A percentile compares a stretch with the other conserved stretches of the same genome.
Evolutionary conservation across 1,140 invertebrate species (phyloP).

Genomic region (Parapsyche elsis): DNA sequence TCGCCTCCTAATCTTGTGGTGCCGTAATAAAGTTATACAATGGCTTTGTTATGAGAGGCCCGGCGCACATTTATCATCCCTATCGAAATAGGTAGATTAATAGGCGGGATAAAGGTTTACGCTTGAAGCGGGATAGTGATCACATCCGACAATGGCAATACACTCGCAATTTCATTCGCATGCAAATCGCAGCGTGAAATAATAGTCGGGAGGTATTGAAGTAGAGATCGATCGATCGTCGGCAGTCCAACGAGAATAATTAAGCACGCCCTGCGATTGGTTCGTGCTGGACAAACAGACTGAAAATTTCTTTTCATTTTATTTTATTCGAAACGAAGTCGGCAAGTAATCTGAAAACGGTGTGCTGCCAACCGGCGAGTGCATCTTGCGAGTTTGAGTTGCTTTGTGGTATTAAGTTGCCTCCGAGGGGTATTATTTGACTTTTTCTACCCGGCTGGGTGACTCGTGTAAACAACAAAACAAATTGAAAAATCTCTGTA

Average conservation of each 20-base stretch:
- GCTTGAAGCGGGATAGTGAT: not conserved
- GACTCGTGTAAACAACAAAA: too few species aligned
- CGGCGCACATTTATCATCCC: conserved; percentile 31
- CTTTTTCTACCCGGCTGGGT: too few species aligned
- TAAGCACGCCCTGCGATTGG: too few species aligned
- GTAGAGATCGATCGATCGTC: too few species aligned
- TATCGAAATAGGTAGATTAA: conserved; percentile 29
- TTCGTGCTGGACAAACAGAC: too few species aligned
- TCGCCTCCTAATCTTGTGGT: conserved; percentile 17
- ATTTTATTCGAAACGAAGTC: not conserved
- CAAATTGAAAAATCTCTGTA: too few species aligned
- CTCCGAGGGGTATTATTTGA: not conserved
- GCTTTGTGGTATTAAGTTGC: not conserved
- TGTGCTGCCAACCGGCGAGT: not conserved
- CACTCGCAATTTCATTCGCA: too few species aligned
- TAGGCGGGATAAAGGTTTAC: conserved; percentile 23
- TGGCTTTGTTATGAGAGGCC: conserved; percentile 28
- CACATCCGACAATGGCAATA: too few species aligned
- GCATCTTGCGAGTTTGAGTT: not conserved
- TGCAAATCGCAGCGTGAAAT: too few species aligned
- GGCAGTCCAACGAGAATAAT: too few species aligned
- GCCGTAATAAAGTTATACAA: conserved; percentile 37
- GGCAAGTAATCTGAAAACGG: too few species aligned
- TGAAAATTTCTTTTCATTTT: not conserved
- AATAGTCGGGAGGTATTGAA: too few species aligned